Base-by-base conservation (phyloP, 2,797 vertebrate species). In the Aeoliscus strigatus region DNA sequence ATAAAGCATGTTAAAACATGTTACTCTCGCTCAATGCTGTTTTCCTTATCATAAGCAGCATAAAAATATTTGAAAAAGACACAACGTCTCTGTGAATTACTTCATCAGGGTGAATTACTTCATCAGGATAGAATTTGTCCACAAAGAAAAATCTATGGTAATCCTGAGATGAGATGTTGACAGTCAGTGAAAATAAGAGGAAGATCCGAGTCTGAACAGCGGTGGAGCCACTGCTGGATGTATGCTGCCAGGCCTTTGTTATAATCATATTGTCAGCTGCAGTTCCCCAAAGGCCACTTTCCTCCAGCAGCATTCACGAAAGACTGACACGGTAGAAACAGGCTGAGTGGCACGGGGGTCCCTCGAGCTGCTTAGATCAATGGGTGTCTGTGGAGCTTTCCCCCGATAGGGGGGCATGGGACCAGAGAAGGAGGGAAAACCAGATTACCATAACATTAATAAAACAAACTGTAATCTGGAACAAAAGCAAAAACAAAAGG, bases 371-470 rank as follows among this genome's bases (percentile, higher is more conserved):
- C 69, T 53, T 45, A 75, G 77, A 80, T 82, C 81, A 80, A 73
- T 79, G 62, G 65, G 50, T 17, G 55, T 73, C 78, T 73, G 75
- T 48, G 48, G 74, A 77, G 75, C 69, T 32, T 63, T 53, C 41
- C 62, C 61, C 42, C 51, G 49, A 74, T 74, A 51, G 21, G 33
- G 69, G 72, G 60, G 64, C 38, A 52, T n/a, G 2, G 36, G 49
- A 59, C 62, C 57, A 53, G 44, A 66, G 62, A 32, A 59, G 74
- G 71, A 63, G 71, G 63, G 49, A 31, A 56, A 63, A 65, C 37
- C 44, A 56, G 68, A 85, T 85, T 84, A 83, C 59, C 81, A 80
- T 80, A 73, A 56, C 79, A 83, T 84, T 85, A 80, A 83, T 80
- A 84, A 83, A 85, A 76, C 77, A 82, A 77, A 80, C 61, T 55